Percentiles rank a stretch among this genome's conserved stretches.
Evolutionary conservation across 30 jellyfish, hydroid and myxozoan species (phyloP).

Genomic region (Aurelia aurita complex sp. Pacific): DNA sequence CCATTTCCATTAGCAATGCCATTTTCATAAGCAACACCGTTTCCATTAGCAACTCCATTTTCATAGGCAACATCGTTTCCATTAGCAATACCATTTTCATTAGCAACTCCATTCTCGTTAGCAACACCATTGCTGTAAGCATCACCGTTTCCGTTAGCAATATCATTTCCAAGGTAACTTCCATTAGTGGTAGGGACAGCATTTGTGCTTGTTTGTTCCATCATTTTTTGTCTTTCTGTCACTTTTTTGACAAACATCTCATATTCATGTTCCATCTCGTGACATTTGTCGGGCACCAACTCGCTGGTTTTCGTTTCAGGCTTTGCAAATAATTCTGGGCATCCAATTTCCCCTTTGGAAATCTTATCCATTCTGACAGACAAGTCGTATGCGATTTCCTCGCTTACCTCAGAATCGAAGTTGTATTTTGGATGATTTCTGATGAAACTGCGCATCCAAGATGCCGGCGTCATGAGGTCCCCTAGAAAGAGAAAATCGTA

Average conservation of each 20-base stretch:
- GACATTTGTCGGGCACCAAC: conserved; percentile 83
- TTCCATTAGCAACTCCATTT: background rate
- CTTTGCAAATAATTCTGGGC: conserved; percentile 90
- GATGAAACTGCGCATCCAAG: conserved; percentile 91
- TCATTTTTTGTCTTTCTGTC: conserved; percentile 44
- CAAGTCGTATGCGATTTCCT: conserved; percentile 84
- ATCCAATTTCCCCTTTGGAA: conserved; percentile 82
- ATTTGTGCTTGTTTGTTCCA: background rate
- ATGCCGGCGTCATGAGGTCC: conserved; percentile 82
- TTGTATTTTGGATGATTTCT: conserved; percentile 89
- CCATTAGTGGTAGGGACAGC: conserved; percentile 4
- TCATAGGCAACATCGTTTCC: conserved; percentile 10
- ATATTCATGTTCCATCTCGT: conserved; percentile 78
- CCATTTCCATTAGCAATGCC: conserved; percentile 33
- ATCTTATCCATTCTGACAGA: conserved; percentile 72
- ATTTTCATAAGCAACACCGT: background rate
- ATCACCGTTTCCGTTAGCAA: conserved; percentile 7
- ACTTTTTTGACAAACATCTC: conserved; percentile 62
- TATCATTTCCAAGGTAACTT: background rate
- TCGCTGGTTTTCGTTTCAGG: conserved; percentile 92
- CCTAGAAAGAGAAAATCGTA: conserved; percentile 40
- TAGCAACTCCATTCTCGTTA: conserved; percentile 43
- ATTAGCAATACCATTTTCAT: conserved; percentile 39
- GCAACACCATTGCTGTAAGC: conserved; percentile 34
- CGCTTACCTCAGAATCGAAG: conserved; percentile 82